These are phyloP conservation scores for Amphimedon queenslandica DNA, from an alignment of 37 sponge, comb jelly and placozoan genomes.

Conservation along the genomic window DNA sequence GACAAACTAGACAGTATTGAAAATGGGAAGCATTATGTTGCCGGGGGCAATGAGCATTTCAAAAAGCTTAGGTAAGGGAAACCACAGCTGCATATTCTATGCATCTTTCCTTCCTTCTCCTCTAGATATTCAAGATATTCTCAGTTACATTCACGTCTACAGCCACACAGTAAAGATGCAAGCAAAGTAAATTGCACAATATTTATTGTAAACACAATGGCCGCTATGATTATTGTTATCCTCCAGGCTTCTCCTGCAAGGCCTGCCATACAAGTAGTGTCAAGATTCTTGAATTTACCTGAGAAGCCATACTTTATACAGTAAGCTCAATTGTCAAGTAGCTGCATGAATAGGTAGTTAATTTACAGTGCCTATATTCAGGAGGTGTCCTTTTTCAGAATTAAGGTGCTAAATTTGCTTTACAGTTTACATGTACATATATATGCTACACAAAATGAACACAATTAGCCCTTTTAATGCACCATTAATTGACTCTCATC, in stretches of 20 bases:
- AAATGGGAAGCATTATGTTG: slow-evolving; percentile 73
- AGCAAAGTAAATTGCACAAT: too few relatives aligned
- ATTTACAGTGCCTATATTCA: background rate
- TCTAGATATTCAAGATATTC: too few relatives aligned
- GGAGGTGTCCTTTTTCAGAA: too few relatives aligned
- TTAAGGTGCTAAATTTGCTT: too few relatives aligned
- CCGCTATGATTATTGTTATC: too few relatives aligned
- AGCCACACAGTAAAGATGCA: too few relatives aligned
- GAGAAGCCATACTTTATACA: slow-evolving; percentile 69
- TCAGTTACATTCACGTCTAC: too few relatives aligned
- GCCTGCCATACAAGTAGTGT: slow-evolving; percentile 11
- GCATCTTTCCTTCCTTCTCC: too few relatives aligned
- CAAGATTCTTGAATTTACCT: slow-evolving; percentile 52
- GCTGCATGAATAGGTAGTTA: background rate
- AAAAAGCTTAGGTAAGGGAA: slow-evolving; percentile 59
- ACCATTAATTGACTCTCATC: slow-evolving; percentile 4
- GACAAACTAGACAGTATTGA: slow-evolving; percentile 41
- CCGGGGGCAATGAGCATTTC: slow-evolving; percentile 81
- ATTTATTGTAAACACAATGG: too few relatives aligned
- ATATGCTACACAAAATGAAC: too few relatives aligned
- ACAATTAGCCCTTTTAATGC: background rate
- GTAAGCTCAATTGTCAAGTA: slow-evolving; percentile 29
- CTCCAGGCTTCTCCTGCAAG: background rate
- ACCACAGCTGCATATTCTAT: too few relatives aligned
- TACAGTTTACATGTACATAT: too few relatives aligned